Base-by-base conservation (phyloP, 2,888 invertebrate species). In the Rhamnusium bicolor region DNA sequence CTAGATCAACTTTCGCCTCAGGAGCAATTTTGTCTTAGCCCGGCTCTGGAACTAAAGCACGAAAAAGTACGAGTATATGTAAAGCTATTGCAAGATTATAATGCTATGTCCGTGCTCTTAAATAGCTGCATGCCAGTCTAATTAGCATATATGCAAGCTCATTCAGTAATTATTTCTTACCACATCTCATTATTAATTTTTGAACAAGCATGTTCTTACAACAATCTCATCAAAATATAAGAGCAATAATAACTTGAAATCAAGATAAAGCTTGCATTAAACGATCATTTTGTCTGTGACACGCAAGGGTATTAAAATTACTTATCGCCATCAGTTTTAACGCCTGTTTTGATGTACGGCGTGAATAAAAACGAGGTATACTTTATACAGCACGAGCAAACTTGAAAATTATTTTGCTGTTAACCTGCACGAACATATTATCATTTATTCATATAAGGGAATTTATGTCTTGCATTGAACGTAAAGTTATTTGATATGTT, bases 371-470 rank as follows among this genome's bases (percentile, higher is more conserved):
- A 67, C 74, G 74, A 73, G 49, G 61, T 27, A 69, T 73, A 70
- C 70, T 73, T 70, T 73, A 73, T 74, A 51, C 74, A 72, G 73
- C 75, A 73, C 75, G 74, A 78, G 76, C 74, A 60, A 68, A 69
- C 47, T 66, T 53, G 72, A 62, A 74, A 77, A 74, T 79, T 76
- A 77, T 79, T 79, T 77, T 71, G 62, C 74, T 76, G 73, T 78
- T 78, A 74, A 73, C 74, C 69, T 58, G 73, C 79, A 77, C 77
- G 79, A 77, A 74, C 73, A 66, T 66, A 77, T 79, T 79, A 79
- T 73, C 79, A 77, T 77, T 79, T 79, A 79, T 79, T 79, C 79
- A 79, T 79, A 79, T 74, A 71, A 72, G 68, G 74, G 56, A 79
- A 79, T 79, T 79, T 79, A 79, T 75, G 69, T 54, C 32, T 65